Evolutionary conservation across 30 jellyfish, hydroid and myxozoan species (phyloP).

Genomic region (Aurelia aurita complex sp. Pacific): DNA sequence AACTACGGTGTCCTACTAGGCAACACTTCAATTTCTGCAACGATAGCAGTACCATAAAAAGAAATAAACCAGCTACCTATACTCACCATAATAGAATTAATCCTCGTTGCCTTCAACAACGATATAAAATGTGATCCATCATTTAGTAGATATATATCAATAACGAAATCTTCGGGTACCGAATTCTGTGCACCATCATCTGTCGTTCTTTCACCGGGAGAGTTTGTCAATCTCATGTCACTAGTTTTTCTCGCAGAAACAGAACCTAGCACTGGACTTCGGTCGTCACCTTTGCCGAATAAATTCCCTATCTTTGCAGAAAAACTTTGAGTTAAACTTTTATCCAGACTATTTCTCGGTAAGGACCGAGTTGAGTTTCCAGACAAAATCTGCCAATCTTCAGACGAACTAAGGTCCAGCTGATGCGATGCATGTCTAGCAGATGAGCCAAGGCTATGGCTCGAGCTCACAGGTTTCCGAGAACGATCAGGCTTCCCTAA

Average conservation of each 20-base stretch:
- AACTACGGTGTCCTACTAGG: no score
- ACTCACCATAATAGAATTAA: slow-evolving; percentile 35
- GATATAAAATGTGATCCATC: slow-evolving; percentile 46
- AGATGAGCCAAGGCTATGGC: no score
- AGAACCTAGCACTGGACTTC: not conserved
- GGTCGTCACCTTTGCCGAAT: slow-evolving; percentile 28
- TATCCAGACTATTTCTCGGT: not conserved
- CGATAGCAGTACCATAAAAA: not conserved
- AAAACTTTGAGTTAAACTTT: slow-evolving; percentile 18
- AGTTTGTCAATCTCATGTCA: not conserved
- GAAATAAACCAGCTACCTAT: not conserved
- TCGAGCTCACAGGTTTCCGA: no score
- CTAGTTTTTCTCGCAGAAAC: not conserved
- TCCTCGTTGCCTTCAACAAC: slow-evolving; percentile 29
- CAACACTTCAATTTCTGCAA: not conserved
- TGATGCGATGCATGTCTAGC: no score
- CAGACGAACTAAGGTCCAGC: no score
- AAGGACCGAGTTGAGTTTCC: no score
- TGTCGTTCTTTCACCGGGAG: no score
- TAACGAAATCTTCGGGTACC: not conserved
- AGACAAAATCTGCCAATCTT: no score
- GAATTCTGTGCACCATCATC: not conserved
- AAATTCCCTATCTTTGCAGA: slow-evolving; percentile 39
- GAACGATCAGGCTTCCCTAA: no score
- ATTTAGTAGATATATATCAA: slow-evolving; percentile 42